Evolutionary conservation across 2,113 vertebrate species (phyloP), one percentile per base, ranked within the genome.

Genomic region (Tylochromis polylepis): DNA sequence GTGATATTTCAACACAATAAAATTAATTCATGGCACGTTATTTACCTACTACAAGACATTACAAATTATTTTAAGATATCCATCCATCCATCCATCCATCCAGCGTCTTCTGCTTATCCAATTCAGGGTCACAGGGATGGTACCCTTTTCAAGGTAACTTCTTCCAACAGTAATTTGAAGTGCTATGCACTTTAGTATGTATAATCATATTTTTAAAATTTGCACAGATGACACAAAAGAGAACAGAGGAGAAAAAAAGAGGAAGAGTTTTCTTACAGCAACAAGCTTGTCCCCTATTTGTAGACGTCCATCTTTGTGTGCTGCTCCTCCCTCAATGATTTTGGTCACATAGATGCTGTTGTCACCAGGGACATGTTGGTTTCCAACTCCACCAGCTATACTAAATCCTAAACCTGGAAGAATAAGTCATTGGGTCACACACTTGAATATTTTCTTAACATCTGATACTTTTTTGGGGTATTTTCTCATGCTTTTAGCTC

Each of bases 291-390:
- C 99, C 83, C 98, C 99, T 85, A 99, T 99, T 93, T 99, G 99
- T 85, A 99, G 97, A 90, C 97, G 97, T 79, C 98, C 98, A 82
- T 99, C 99, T 95, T 98, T 99, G 93, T 99, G 99, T 12, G 99
- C 98, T 62, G 99, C 98, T 11, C 99, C 99, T 4, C 99, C 99
- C 95, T 99, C 98, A 22, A 99, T 99, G 87, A 99, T 96, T 95
- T 99, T 99, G 57, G 99, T 99, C 94, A 99, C 98, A 51, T 99
- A 99, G 94, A 99, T 99, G 93, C 98, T 97, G 96, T 99, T 99
- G 96, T 99, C 99, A 1, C 99, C 98, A 36, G 98, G 98, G 92
- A 99, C 98, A 82, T 99, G 99, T 88, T 99, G 99, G 96, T 99
- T 99, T 91, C 98, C 98, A 81, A 99, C 97, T 89, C 99, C 99